A percentile compares a stretch with the other conserved stretches of the same genome.
phyloP scores from a whole-genome alignment of 1,140 invertebrate genomes.

The Brachionus paranguensis region DNA sequence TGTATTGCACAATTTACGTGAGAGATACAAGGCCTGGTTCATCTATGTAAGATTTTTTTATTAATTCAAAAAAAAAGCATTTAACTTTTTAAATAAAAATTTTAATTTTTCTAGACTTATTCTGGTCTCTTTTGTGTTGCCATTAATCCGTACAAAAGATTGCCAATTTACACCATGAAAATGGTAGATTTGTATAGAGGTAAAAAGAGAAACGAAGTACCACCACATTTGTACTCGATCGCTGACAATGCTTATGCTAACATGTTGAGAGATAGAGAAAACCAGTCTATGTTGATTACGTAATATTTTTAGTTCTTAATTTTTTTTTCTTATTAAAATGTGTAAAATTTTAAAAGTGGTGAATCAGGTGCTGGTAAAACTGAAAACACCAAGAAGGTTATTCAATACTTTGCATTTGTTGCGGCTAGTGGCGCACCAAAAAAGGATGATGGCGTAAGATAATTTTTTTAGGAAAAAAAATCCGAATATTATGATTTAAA shows the following conservation, averaged over 20 bases:
- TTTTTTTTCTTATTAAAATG: no score
- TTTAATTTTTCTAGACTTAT: conserved; percentile 72
- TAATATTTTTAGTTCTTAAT: conserved; percentile 51
- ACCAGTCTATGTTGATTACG: conserved; percentile 58
- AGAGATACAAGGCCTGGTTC: conserved; percentile 90
- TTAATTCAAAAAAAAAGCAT: not conserved
- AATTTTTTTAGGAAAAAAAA: conserved; percentile 43
- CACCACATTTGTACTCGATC: conserved; percentile 99
- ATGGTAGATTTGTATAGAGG: conserved; percentile 95
- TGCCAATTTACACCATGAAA: conserved; percentile 93
- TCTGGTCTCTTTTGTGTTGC: conserved; percentile 99
- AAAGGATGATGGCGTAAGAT: conserved; percentile 23
- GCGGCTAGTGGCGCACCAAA: conserved; percentile 46
- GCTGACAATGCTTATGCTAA: conserved; percentile 99
- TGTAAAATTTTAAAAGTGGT: conserved; percentile 50
- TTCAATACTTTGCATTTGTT: conserved; percentile 63
- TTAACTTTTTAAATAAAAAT: no score
- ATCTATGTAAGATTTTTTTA: conserved; percentile 80
- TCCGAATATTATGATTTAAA: not conserved
- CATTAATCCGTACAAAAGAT: conserved; percentile 99
- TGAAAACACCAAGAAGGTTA: conserved; percentile 67
- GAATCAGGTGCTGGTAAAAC: conserved; percentile 65
- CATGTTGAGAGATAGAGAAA: conserved; percentile 68
- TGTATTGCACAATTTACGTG: conserved; percentile 95
- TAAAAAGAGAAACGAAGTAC: conserved; percentile 97